Evolutionary conservation across 2,797 vertebrate genomes (phyloP), one percentile per base, ranked within the genome.

Genomic region (Oceanodroma leucorhoa): DNA sequence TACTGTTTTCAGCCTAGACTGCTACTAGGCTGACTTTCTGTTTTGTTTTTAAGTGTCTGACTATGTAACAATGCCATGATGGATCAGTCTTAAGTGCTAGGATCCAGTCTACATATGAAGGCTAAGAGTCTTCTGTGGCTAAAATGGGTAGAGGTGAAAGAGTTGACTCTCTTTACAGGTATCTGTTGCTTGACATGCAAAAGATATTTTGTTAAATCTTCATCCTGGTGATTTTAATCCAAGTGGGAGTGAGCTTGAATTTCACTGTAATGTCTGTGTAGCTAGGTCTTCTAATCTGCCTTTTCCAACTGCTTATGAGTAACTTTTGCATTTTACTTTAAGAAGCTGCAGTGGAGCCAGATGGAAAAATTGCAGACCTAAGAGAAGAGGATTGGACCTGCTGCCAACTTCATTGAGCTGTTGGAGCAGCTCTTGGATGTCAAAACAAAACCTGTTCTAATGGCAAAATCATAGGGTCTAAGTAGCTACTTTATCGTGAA

Each of bases 381-480:
- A 76, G 84, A 87, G 87, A 86, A 90, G 92, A 96, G 2, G 41
- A 48, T 58, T 94, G 93, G 66, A 94, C 76, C 58, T 90, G 80
- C 91, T 94, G 90, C 95, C 93, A 95, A 36, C 73, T 94, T 94
- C 53, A 88, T 90, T 0, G 11, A 76, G 80, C 91, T 90, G 91
- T 94, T 94, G 94, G 85, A 96, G 79, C 91, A 88, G 91, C 69
- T 90, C 94, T 87, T 91, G 76, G 62, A 91, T 95, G 77, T 94
- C 93, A 95, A 96, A 97, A 96, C 83, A 94, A 94, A 95, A 79
- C 87, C 90, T 94, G 67, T 93, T 91, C 48, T 94, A 88, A 93
- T 87, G 62, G 73, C 80, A 93, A 48, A 94, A 94, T 94, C 72
- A 24, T 75, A 64, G 73, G 23, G 41, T 69, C n/a, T 65, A 15